Evolutionary conservation across 2,888 invertebrate species (phyloP).

Genomic region (Acleris literana): DNA sequence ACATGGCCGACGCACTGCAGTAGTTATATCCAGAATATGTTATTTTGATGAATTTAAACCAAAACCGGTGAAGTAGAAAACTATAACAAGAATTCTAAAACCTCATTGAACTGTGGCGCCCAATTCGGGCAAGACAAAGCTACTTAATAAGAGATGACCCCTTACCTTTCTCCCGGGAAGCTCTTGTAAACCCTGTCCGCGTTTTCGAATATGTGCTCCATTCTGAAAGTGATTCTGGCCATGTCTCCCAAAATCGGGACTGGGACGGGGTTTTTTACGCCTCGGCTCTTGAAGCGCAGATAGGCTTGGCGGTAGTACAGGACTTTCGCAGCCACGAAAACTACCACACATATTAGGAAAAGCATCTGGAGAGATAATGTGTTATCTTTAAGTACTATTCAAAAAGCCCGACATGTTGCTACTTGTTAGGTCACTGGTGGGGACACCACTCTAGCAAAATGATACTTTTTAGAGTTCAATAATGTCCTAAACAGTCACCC

Average conservation of each 20-base stretch:
- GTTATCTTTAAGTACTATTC: background rate
- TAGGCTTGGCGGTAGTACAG: slow-evolving; percentile 50
- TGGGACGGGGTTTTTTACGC: slow-evolving; percentile 47
- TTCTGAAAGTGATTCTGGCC: slow-evolving; percentile 38
- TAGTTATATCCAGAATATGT: too few relatives aligned
- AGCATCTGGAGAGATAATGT: slow-evolving; percentile 42
- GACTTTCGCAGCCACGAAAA: slow-evolving; percentile 44
- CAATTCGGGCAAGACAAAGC: too few relatives aligned
- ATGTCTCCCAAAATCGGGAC: slow-evolving; percentile 54
- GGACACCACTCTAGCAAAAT: too few relatives aligned
- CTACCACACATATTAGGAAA: slow-evolving; percentile 51
- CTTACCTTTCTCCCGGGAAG: slow-evolving; percentile 53
- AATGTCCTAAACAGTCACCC: too few relatives aligned
- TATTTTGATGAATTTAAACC: too few relatives aligned
- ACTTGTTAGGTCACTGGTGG: too few relatives aligned
- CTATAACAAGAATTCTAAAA: too few relatives aligned
- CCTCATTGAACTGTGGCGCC: too few relatives aligned
- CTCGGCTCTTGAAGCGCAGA: slow-evolving; percentile 49
- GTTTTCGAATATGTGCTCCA: slow-evolving; percentile 44
- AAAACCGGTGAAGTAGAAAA: too few relatives aligned
- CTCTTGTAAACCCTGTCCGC: slow-evolving; percentile 45
- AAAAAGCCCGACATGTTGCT: too few relatives aligned
- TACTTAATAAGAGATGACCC: background rate
- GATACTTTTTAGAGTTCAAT: too few relatives aligned
- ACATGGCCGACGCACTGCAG: too few relatives aligned